A percentile compares a stretch with the other conserved stretches of the same genome.
These are phyloP conservation scores for Tyto alba DNA, from an alignment of 2,113 vertebrate species.

Conservation along the genomic window DNA sequence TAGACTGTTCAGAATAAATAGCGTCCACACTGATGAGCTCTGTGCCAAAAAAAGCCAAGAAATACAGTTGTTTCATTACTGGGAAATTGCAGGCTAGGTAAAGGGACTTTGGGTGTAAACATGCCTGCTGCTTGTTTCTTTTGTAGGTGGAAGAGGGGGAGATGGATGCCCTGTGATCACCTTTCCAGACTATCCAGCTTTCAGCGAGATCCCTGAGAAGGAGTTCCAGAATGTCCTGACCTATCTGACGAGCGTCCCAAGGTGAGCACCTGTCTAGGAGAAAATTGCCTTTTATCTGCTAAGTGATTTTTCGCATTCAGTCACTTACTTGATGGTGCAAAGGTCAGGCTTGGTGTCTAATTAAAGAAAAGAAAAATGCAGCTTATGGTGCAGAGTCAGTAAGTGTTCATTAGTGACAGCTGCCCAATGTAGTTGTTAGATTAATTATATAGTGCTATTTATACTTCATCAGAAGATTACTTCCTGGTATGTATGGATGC, in stretches of 20 bases:
- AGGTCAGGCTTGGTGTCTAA: neutral
- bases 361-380: neutral
- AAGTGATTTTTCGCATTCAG: neutral
- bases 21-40: neutral
- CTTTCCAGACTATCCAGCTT: conserved; percentile 93
- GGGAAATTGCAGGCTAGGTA: neutral
- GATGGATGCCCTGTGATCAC: conserved; percentile 94
- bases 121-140: neutral
- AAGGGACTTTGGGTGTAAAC: neutral
- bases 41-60: neutral
- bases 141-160: conserved; percentile 86
- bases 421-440: neutral
- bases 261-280: conserved; percentile 62
- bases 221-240: conserved; percentile 95
- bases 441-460: neutral
- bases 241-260: conserved; percentile 93
- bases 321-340: neutral
- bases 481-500: neutral
- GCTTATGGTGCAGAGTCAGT: neutral
- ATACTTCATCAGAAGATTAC: neutral
- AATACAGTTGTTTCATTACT: neutral
- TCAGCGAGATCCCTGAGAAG: conserved; percentile 87
- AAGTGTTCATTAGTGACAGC: neutral
- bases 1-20: neutral
- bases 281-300: neutral